A percentile compares a stretch with the other conserved stretches of the same genome.
These are phyloP conservation scores for Oryzias javanicus DNA, from an alignment of 2,113 vertebrate species.

Conservation along the genomic window DNA sequence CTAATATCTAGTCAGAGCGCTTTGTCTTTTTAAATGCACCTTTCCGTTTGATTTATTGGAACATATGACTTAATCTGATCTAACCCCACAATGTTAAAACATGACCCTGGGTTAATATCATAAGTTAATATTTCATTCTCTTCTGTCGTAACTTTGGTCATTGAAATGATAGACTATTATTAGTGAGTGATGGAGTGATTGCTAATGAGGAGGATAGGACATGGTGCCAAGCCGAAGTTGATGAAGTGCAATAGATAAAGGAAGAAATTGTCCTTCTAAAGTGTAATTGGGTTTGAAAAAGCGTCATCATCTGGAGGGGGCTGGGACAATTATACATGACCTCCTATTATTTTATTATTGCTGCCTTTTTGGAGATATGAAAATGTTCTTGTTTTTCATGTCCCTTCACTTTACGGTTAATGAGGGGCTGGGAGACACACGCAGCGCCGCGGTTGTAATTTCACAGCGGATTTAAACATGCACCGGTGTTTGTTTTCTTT, in stretches of 20 bases:
- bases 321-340: conserved; percentile 59
- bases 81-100: conserved; percentile 55
- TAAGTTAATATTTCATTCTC: conserved; percentile 76
- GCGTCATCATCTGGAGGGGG: conserved; percentile 60
- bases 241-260: conserved; percentile 77
- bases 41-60: conserved; percentile 38
- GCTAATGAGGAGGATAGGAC: conserved; percentile 67
- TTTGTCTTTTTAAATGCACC: conserved; percentile 12
- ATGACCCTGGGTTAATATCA: conserved; percentile 57
- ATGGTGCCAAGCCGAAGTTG: conserved; percentile 55
- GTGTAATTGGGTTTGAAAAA: conserved; percentile 77
- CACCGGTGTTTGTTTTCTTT: conserved; percentile 22
- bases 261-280: conserved; percentile 67
- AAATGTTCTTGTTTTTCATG: conserved; percentile 55
- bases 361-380: conserved; percentile 36
- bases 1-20: conserved; percentile 10
- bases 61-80: conserved; percentile 47
- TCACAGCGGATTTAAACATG: conserved; percentile 42
- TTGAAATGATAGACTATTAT: conserved; percentile 75
- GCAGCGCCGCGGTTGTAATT: conserved; percentile 43
- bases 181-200: conserved; percentile 74
- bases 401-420: conserved; percentile 57
- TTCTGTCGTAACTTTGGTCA: conserved; percentile 66
- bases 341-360: conserved; percentile 62
- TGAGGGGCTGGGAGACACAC: conserved; percentile 29